Conservation (phyloP, 2,888 invertebrate species). For the Hemistola chrysoprasaria region DNA sequence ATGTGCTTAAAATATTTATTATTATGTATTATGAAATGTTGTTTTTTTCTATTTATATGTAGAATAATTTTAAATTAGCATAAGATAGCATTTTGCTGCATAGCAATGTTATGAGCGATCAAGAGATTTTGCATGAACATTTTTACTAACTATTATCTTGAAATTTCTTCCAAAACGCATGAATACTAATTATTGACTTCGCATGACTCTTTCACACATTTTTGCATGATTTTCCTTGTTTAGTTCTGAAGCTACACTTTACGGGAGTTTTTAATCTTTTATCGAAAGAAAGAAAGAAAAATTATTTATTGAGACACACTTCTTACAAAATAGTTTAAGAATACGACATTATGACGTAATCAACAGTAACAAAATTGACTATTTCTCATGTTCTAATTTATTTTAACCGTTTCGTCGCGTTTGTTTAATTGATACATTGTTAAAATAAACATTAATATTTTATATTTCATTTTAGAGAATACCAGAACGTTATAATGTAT, state of each 20-base stretch:
- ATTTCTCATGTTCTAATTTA: too few relatives aligned
- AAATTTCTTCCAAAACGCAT: conserved; percentile 16
- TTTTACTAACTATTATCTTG: conserved; percentile 13
- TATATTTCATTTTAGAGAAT: too few relatives aligned
- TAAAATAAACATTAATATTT: too few relatives aligned
- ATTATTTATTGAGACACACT: too few relatives aligned
- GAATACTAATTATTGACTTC: conserved; percentile 6
- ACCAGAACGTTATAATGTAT: too few relatives aligned
- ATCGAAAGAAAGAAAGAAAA: too few relatives aligned
- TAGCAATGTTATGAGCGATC: conserved; percentile 71
- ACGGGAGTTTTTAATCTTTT: background rate
- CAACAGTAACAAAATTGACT: too few relatives aligned
- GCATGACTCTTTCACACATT: conserved; percentile 16
- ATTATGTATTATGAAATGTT: conserved; percentile 32
- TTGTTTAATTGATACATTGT: too few relatives aligned
- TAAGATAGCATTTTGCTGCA: conserved; percentile 39
- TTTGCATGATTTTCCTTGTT: conserved; percentile 22
- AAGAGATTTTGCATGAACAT: conserved; percentile 36
- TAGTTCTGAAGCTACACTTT: background rate
- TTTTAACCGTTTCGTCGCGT: too few relatives aligned
- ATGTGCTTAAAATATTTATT: conserved; percentile 20
- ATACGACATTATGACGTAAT: too few relatives aligned
- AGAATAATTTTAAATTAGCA: conserved; percentile 33
- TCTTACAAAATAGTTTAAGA: too few relatives aligned
- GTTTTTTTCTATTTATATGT: conserved; percentile 7